These are phyloP conservation scores for Tanypteryx hageni DNA, from an alignment of 2,888 invertebrate species.

Conservation along the genomic window DNA sequence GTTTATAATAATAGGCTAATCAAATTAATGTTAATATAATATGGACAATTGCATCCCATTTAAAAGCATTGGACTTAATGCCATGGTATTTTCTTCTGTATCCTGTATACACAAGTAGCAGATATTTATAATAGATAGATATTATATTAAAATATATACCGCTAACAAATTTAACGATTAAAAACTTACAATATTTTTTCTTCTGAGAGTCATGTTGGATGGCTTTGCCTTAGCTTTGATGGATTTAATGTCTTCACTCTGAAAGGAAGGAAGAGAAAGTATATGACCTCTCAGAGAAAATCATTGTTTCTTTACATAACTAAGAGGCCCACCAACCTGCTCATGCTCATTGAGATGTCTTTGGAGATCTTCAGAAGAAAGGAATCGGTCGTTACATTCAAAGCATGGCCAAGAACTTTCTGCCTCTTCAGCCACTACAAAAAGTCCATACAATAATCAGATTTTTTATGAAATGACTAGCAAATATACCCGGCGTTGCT, in stretches of 20 bases:
- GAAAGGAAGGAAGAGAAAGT: neutral
- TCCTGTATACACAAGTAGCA: neutral
- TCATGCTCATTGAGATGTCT: constrained; percentile 79
- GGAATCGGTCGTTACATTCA: constrained; percentile 80
- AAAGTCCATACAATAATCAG: constrained; percentile 47
- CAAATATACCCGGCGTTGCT: no score
- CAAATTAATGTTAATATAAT: neutral
- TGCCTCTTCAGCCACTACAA: constrained; percentile 69
- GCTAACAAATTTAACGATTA: neutral
- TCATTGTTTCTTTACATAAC: neutral
- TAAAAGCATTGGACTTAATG: neutral
- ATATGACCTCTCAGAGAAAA: neutral
- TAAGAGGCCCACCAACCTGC: constrained; percentile 64
- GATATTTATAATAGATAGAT: neutral
- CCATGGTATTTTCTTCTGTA: neutral
- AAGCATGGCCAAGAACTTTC: constrained; percentile 80
- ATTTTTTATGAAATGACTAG: constrained; percentile 66
- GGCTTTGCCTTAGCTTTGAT: constrained; percentile 66
- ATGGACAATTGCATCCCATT: neutral
- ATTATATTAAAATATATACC: neutral
- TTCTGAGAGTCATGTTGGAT: constrained; percentile 64
- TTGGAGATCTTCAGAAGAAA: constrained; percentile 78
- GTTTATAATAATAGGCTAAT: no score
- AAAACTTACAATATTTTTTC: constrained; percentile 64
- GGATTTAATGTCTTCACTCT: constrained; percentile 66